These are phyloP conservation scores for Coilia nasus DNA, from an alignment of 2,797 vertebrate species.

Conservation along the genomic window DNA sequence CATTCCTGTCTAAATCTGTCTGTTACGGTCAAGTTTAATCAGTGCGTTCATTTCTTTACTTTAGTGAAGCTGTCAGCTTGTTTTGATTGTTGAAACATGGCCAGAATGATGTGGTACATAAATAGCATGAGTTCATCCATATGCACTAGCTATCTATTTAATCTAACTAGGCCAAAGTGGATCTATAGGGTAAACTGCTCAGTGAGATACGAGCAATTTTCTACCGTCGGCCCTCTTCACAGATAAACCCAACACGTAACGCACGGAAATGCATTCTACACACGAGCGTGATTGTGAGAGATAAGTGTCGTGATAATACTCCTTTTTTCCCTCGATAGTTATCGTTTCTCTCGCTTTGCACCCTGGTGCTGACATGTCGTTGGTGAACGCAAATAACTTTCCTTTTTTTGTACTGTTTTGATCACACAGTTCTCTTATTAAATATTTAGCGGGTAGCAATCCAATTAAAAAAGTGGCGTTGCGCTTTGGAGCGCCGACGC, in stretches of 20 bases:
- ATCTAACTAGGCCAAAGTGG: conserved; percentile 8
- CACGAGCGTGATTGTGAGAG: not conserved
- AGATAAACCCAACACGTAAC: not conserved
- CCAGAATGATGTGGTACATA: not conserved
- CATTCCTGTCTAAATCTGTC: too few species aligned
- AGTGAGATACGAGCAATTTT: not conserved
- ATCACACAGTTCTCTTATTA: conserved; percentile 4
- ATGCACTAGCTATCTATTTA: not conserved
- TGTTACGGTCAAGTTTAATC: not conserved
- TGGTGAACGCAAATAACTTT: not conserved
- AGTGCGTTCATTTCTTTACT: not conserved
- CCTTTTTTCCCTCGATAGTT: not conserved
- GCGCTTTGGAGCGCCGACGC: not conserved
- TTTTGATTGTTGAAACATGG: not conserved
- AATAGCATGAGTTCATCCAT: not conserved
- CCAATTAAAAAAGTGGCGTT: not conserved
- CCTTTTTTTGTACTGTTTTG: not conserved
- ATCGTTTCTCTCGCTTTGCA: not conserved
- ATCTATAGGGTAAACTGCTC: not conserved
- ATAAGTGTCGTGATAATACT: not conserved
- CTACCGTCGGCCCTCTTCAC: not conserved
- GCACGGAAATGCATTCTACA: not conserved
- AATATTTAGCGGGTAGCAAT: conserved; percentile 13
- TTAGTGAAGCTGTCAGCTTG: not conserved
- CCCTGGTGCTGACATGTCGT: not conserved